These are phyloP conservation scores for Todiramphus saurophagus DNA, from an alignment of 2,113 vertebrate genomes.

Conservation along the genomic window DNA sequence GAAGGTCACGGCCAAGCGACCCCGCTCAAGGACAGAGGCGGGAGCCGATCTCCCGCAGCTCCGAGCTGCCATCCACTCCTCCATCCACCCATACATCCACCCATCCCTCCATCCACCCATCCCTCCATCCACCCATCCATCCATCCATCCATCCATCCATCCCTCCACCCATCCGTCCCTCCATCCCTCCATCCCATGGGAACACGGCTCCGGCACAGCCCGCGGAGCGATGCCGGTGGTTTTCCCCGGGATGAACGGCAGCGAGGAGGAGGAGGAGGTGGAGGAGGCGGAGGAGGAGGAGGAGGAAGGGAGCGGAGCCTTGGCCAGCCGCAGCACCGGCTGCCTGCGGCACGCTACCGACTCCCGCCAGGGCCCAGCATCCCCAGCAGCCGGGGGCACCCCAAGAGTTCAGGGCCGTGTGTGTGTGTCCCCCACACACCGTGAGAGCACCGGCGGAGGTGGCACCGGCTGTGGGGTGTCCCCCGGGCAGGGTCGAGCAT, in stretches of 20 bases:
- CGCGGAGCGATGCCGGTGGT: neutral
- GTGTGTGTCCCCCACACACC: neutral
- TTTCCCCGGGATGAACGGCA: neutral
- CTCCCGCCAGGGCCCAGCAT: neutral
- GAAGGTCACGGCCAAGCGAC: too few relatives aligned
- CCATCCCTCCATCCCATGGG: neutral
- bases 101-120: too few relatives aligned
- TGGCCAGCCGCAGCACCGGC: neutral
- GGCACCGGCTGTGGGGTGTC: neutral
- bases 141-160: too few relatives aligned
- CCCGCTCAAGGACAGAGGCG: too few relatives aligned
- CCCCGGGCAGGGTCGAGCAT: neutral
- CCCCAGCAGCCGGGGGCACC: neutral
- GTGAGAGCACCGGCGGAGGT: neutral
- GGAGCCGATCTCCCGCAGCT: too few relatives aligned
- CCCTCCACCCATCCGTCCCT: neutral
- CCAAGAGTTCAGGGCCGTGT: neutral
- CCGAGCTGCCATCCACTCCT: too few relatives aligned
- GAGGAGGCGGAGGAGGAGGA: neutral
- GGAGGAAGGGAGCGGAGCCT: neutral
- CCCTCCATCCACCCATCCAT: neutral
- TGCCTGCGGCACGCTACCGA: neutral
- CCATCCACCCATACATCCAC: too few relatives aligned
- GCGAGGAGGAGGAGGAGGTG: neutral
- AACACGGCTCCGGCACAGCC: neutral